Conservation (phyloP, 1,140 invertebrate species). For the Meteorus sp. region DNA sequence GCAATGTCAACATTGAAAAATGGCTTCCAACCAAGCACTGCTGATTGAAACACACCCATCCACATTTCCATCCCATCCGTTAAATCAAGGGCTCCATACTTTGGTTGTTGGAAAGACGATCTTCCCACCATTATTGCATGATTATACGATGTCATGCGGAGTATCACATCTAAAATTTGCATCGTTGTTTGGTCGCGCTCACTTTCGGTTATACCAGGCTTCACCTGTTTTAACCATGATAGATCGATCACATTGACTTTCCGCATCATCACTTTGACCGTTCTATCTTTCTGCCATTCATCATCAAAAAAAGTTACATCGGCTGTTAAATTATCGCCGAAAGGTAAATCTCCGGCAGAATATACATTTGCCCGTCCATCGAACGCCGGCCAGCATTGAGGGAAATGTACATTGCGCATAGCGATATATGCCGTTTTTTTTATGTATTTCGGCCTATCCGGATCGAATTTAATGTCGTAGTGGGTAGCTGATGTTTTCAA, state of each 20-base stretch:
- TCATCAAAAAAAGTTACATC: slow-evolving; percentile 38
- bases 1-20: slow-evolving; percentile 77
- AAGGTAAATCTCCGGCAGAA: slow-evolving; percentile 44
- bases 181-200: slow-evolving; percentile 66
- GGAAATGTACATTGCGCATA: slow-evolving; percentile 40
- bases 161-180: slow-evolving; percentile 81
- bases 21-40: slow-evolving; percentile 71
- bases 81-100: slow-evolving; percentile 49
- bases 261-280: slow-evolving; percentile 65
- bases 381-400: slow-evolving; percentile 63
- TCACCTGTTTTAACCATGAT: slow-evolving; percentile 59
- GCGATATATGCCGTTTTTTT: slow-evolving; percentile 47
- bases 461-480: slow-evolving; percentile 61
- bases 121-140: slow-evolving; percentile 48
- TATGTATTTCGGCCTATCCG: slow-evolving; percentile 59
- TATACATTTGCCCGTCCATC: slow-evolving; percentile 74
- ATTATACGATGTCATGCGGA: slow-evolving; percentile 62
- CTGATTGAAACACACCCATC: slow-evolving; percentile 74
- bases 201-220: slow-evolving; percentile 47
- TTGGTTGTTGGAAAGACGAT: slow-evolving; percentile 59
- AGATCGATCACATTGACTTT: slow-evolving; percentile 61
- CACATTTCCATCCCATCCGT: slow-evolving; percentile 70
- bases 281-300: slow-evolving; percentile 52
- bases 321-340: slow-evolving; percentile 33
- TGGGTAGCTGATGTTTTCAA: slow-evolving; percentile 52